Conservation (phyloP, 1,140 invertebrate genomes). For the Atopsyche davidsoni region DNA sequence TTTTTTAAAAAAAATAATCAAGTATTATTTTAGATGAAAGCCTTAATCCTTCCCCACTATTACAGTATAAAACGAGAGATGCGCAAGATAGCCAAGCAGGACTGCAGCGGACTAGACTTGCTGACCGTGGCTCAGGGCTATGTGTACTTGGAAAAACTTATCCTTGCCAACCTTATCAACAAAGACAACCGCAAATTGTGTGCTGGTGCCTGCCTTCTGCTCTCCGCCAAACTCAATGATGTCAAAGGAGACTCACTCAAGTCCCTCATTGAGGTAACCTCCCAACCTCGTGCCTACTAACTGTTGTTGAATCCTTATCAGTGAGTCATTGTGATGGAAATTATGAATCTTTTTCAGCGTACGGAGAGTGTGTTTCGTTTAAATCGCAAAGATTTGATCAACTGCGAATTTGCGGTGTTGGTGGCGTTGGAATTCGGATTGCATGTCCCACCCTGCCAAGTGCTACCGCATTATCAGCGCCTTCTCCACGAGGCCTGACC, state of each 20-base stretch:
- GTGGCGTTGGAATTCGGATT: constrained; percentile 92
- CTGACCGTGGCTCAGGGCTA: constrained; percentile 92
- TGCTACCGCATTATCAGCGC: constrained; percentile 92
- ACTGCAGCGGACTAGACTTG: constrained; percentile 75
- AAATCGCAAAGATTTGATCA: constrained; percentile 84
- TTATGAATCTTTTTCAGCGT: constrained; percentile 55
- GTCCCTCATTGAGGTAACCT: constrained; percentile 75
- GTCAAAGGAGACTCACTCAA: constrained; percentile 85
- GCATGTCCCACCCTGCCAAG: constrained; percentile 84
- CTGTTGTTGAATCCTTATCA: too few relatives aligned
- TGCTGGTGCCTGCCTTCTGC: constrained; percentile 86
- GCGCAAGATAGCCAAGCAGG: constrained; percentile 85
- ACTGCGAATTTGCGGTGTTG: constrained; percentile 89
- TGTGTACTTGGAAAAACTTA: constrained; percentile 96
- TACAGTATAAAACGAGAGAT: constrained; percentile 90
- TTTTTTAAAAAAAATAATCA: background rate
- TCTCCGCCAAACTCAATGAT: constrained; percentile 95
- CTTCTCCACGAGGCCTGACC: constrained; percentile 81
- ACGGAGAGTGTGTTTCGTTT: constrained; percentile 85
- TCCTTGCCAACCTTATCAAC: constrained; percentile 85
- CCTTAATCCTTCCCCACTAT: too few relatives aligned
- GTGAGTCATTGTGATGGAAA: background rate
- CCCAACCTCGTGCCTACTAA: background rate
- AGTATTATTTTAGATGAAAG: too few relatives aligned
- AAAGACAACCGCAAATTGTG: constrained; percentile 94